Percentiles rank a stretch among this genome's conserved stretches.
These are phyloP conservation scores for Thamnaconus septentrionalis DNA, from an alignment of 2,113 vertebrate genomes.

Conservation along the genomic window DNA sequence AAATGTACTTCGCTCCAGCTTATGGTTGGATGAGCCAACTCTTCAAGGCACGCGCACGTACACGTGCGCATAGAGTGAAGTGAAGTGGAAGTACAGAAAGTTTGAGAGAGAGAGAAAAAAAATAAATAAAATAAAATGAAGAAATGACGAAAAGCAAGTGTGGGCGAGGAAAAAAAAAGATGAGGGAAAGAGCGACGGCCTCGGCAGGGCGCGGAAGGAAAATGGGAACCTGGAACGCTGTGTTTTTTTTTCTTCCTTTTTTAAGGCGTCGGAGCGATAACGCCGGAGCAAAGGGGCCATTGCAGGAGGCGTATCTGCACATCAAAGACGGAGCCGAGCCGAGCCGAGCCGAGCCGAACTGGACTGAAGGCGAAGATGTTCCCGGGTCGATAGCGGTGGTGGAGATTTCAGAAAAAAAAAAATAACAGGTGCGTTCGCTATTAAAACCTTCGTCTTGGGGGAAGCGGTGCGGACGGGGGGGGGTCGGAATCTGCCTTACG, in stretches of 20 bases:
- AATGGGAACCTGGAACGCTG: constrained; percentile 49
- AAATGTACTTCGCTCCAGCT: constrained; percentile 53
- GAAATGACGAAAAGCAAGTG: constrained; percentile 41
- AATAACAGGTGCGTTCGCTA: too few species aligned
- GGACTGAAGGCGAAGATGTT: not conserved
- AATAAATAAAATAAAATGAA: constrained; percentile 20
- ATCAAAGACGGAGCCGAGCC: constrained; percentile 28
- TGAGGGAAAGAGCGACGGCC: constrained; percentile 39
- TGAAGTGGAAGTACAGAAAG: constrained; percentile 18
- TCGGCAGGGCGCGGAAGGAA: constrained; percentile 19
- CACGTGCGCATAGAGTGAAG: constrained; percentile 7
- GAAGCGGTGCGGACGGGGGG: not conserved
- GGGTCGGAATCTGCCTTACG: not conserved
- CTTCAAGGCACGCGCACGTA: constrained; percentile 27
- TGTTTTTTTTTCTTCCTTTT: constrained; percentile 42
- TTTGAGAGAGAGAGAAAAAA: not conserved
- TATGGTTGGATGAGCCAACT: constrained; percentile 63
- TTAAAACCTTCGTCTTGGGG: constrained; percentile 9
- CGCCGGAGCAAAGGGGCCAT: constrained; percentile 35
- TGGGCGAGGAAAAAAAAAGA: constrained; percentile 42
- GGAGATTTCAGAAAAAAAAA: too few species aligned
- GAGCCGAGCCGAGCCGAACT: not conserved
- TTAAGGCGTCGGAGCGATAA: constrained; percentile 12
- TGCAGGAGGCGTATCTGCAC: constrained; percentile 32
- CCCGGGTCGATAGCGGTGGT: not conserved